Percentiles rank a stretch among this genome's conserved stretches.
Conservation (phyloP, 2,888 invertebrate genomes). For the Caenorhabditis sinica region DNA sequence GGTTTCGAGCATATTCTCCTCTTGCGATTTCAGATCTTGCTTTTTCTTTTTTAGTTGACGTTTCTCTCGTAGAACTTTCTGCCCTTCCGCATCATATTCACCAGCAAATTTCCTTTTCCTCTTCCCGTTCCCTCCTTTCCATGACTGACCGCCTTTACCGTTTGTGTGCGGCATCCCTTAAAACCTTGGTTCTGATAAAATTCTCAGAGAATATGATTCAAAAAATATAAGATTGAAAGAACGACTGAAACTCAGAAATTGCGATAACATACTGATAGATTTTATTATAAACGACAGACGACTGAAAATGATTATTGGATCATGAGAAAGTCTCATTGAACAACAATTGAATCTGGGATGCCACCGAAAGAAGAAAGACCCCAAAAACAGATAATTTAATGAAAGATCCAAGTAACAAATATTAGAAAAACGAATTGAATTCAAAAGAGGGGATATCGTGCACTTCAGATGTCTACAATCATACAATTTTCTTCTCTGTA, state of each 20-base stretch:
- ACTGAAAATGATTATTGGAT: constrained; percentile 8
- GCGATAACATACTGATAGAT: neutral
- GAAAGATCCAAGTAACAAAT: constrained; percentile 37
- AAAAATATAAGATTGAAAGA: neutral
- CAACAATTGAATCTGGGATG: constrained; percentile 37
- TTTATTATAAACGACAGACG: constrained; percentile 24
- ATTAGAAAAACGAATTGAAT: constrained; percentile 44
- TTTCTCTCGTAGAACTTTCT: constrained; percentile 52
- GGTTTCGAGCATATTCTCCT: constrained; percentile 36
- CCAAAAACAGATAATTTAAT: constrained; percentile 31
- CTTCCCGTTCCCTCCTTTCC: constrained; percentile 22
- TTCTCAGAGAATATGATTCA: neutral
- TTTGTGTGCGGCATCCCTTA: constrained; percentile 63
- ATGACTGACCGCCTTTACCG: constrained; percentile 6
- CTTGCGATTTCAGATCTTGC: constrained; percentile 52
- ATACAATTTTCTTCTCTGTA: constrained; percentile 12
- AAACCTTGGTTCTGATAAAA: neutral
- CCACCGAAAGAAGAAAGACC: constrained; percentile 38
- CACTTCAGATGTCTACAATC: constrained; percentile 10
- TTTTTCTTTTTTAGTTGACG: constrained; percentile 53
- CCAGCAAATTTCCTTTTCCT: constrained; percentile 45
- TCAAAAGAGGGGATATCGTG: constrained; percentile 29
- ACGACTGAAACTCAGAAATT: neutral
- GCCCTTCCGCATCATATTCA: constrained; percentile 24
- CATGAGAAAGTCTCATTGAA: constrained; percentile 14